Percentiles rank a stretch among this genome's conserved stretches.
These are phyloP conservation scores for Epinephelus fuscoguttatus DNA, from an alignment of 2,113 vertebrate species.

Conservation along the genomic window DNA sequence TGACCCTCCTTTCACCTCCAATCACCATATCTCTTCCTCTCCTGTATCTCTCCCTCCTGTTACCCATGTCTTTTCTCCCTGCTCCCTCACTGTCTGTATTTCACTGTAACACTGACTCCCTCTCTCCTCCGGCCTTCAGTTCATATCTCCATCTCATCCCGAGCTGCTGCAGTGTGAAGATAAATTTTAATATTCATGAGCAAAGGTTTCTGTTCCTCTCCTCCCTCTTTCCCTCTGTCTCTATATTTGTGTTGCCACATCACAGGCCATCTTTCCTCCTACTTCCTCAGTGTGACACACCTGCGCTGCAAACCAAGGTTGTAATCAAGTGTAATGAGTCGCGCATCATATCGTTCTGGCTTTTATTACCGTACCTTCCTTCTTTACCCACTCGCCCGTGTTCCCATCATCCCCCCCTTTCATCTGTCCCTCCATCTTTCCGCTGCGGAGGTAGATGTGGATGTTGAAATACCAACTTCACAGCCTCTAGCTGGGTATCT, in stretches of 20 bases:
- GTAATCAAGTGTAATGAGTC: slow-evolving; percentile 48
- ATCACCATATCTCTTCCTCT: slow-evolving; percentile 28
- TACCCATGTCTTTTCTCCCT: slow-evolving; percentile 10
- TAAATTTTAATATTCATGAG: slow-evolving; percentile 67
- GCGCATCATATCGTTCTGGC: not conserved
- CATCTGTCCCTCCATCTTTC: slow-evolving; percentile 29
- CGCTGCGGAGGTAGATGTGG: slow-evolving; percentile 20
- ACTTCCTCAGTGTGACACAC: slow-evolving; percentile 28
- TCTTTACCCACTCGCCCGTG: not conserved
- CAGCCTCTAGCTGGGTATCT: slow-evolving; percentile 14
- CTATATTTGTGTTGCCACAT: slow-evolving; percentile 52
- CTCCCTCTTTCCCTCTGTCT: slow-evolving; percentile 23
- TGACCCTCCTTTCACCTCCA: slow-evolving; percentile 39
- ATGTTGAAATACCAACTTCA: slow-evolving; percentile 48
- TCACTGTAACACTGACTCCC: slow-evolving; percentile 32
- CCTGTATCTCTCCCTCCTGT: not conserved
- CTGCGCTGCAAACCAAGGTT: slow-evolving; percentile 18
- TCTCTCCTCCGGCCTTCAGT: slow-evolving; percentile 16
- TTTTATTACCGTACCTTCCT: slow-evolving; percentile 1
- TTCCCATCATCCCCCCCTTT: slow-evolving; percentile 36
- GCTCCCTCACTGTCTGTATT: slow-evolving; percentile 17
- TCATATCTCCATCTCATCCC: slow-evolving; percentile 38
- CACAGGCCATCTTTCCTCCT: slow-evolving; percentile 11
- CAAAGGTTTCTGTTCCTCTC: slow-evolving; percentile 49
- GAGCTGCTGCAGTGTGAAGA: slow-evolving; percentile 67